Base-by-base conservation (phyloP, 2,113 vertebrate species). In the Lipotes vexillifer region DNA sequence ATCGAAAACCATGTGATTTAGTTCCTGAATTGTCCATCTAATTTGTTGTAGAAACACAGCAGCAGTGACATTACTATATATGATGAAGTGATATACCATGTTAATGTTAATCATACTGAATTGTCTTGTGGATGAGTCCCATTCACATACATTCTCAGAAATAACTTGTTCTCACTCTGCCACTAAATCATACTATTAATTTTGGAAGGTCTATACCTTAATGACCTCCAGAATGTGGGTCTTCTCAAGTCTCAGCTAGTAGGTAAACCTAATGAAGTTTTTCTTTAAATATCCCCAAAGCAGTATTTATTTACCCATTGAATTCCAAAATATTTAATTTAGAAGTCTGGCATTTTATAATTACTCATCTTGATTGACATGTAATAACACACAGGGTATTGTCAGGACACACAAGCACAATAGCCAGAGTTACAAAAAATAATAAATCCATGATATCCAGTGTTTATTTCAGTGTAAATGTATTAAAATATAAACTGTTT, bases 401-500 rank as follows among this genome's bases (percentile, higher is more conserved):
- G 13, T 80, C 7, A 36, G 33, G 12, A 57, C 27, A 57, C 13
- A 80, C 33, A 57, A 57, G 7, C 21, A 57, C 21, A 38, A 57
- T 27, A 80, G 49, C 23, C 21, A 80, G 77, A 57, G n/a, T 15
- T 27, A 55, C 11, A 49, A 77, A 33, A 75, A 17, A 18, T 44
- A 27, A 29, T 21, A 36, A 57, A 80, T 36, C 33, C 49, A 36
- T 15, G 0, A 5, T 80, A 57, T 36, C 33, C 77, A 57, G 2
- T 57, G 77, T 57, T 57, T 80, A 80, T 80, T 80, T 80, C 33
- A 57, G 21, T 69, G 0, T 59, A 82, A 85, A 71, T 27, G 59
- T 65, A 44, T 23, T 46, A 94, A 85, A 97, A 88, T 75, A 81
- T 80, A 88, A 94, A 74, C 49, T 82, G 25, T 49, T 89, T 83